Percentiles rank a stretch among this genome's conserved stretches.
These are phyloP conservation scores for Drosophila dives DNA, from an alignment of 2,888 invertebrate species.

Conservation along the genomic window DNA sequence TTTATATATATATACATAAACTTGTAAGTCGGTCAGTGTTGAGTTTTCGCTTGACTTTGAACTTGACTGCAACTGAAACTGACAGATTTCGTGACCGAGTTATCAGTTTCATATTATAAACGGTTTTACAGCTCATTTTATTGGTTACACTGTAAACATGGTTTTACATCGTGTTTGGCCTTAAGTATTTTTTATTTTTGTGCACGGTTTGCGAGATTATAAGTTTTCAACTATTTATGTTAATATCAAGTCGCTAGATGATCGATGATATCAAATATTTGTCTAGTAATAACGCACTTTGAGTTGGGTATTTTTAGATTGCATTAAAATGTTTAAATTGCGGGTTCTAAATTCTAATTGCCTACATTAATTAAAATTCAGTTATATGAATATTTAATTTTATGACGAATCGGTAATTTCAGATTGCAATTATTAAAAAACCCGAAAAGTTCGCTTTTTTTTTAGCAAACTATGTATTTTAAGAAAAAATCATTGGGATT, in stretches of 20 bases:
- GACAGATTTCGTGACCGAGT: not conserved
- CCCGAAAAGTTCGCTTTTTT: not conserved
- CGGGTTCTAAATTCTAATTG: not conserved
- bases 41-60: constrained; percentile 66
- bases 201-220: constrained; percentile 36
- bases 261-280: constrained; percentile 2
- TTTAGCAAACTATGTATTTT: not conserved
- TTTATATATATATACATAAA: not conserved
- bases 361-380: no score
- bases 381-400: not conserved
- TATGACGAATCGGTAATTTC: not conserved
- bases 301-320: not conserved
- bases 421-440: not conserved
- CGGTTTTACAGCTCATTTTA: not conserved
- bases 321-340: not conserved
- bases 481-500: not conserved
- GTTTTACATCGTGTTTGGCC: not conserved
- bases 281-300: not conserved
- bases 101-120: not conserved
- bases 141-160: not conserved
- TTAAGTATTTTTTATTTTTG: not conserved
- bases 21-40: constrained; percentile 50
- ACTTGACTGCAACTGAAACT: constrained; percentile 51
- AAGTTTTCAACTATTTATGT: constrained; percentile 12
- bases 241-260: constrained; percentile 15